Conservation (phyloP, 2,113 vertebrate species). For the Panthera leo region DNA sequence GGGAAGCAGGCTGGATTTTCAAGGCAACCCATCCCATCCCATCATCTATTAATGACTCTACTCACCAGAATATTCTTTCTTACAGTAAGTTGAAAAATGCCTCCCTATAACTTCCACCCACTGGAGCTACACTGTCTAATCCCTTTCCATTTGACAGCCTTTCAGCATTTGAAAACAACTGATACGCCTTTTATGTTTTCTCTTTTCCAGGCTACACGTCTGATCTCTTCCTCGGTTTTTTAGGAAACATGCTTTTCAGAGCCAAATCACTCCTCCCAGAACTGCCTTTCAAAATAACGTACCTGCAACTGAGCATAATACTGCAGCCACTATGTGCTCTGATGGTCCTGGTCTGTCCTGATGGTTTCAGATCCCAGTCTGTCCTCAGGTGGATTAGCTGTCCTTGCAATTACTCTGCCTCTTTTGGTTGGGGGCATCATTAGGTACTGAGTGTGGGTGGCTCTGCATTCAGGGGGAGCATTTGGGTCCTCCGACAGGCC, state of each 20-base stretch:
- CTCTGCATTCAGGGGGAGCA: not conserved
- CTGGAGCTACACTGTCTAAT: not conserved
- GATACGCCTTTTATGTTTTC: not conserved
- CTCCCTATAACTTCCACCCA: not conserved
- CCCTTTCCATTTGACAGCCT: constrained; percentile 42
- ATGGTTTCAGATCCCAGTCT: not conserved
- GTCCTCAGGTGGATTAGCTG: not conserved
- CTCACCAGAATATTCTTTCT: constrained; percentile 5
- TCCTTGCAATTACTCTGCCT: not conserved
- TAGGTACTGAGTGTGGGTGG: not conserved
- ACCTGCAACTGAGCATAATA: not conserved
- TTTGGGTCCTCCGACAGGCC: not conserved
- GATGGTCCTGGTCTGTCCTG: not conserved
- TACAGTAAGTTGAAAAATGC: not conserved
- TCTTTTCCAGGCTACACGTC: constrained; percentile 32
- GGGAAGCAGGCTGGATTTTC: not conserved
- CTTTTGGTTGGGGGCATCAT: not conserved
- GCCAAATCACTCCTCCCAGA: not conserved
- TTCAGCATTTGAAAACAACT: constrained; percentile 63
- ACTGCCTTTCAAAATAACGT: not conserved
- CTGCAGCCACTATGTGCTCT: not conserved
- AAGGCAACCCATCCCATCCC: not conserved
- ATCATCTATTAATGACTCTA: not conserved
- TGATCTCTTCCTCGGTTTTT: not conserved
- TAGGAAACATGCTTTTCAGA: constrained; percentile 2